Conservation (phyloP, 2,888 invertebrate genomes). For the Lithophane socia region DNA sequence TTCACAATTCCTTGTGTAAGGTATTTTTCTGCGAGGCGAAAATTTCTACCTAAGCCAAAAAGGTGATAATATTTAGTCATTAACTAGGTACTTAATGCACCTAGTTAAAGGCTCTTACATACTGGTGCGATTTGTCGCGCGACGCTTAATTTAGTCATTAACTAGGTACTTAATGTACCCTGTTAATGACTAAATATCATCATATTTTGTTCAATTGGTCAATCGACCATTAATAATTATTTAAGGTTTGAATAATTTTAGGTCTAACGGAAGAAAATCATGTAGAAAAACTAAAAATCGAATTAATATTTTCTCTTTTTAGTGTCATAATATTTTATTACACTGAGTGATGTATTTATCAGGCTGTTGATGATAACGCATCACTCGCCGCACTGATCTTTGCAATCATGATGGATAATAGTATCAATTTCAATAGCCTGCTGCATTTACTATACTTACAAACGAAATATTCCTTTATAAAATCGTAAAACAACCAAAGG, state of each 20-base stretch:
- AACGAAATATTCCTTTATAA: constrained; percentile 13
- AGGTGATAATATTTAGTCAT: no score
- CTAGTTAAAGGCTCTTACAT: neutral
- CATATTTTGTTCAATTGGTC: neutral
- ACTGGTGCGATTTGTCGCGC: no score
- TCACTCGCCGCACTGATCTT: neutral
- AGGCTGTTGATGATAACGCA: neutral
- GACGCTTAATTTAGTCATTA: no score
- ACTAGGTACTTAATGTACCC: no score
- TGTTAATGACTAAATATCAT: neutral
- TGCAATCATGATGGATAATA: neutral
- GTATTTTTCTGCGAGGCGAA: neutral
- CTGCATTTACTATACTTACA: neutral
- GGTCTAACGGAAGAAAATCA: neutral
- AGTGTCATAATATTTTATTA: neutral
- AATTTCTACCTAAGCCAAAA: neutral
- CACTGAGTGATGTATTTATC: neutral
- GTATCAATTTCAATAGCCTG: constrained; percentile 11
- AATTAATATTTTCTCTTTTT: neutral
- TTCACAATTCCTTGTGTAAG: neutral
- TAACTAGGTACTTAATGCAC: no score
- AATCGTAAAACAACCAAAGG: constrained; percentile 31
- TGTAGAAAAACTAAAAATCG: no score
- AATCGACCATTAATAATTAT: neutral
- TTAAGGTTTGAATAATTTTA: neutral